Evolutionary conservation across 2,888 invertebrate genomes (phyloP), one percentile per base, ranked within the genome.

Genomic region (Epiblema foenella): DNA sequence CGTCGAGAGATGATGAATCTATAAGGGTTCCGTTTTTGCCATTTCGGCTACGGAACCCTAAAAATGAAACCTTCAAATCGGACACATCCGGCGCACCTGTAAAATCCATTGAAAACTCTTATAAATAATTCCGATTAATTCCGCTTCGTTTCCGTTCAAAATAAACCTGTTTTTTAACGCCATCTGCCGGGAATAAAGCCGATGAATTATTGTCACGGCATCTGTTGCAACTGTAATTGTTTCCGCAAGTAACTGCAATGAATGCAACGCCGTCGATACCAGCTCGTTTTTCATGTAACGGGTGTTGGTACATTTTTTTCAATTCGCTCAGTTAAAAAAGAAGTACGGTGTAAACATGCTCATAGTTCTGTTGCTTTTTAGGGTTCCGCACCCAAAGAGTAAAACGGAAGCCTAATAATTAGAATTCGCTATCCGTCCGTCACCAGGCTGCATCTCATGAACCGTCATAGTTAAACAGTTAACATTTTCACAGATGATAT

Each of bases 221-320:
- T 77, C 74, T 74, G 77, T 65, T 75, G 74, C 73, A 75, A 74
- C 56, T 73, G 76, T 77, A 77, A 78, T 78, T 77, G 77, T 74
- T 77, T 77, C 77, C 75, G 72, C 74, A 76, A 76, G 75, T 73
- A 75, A 75, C 65, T 63, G 68, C 74, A 76, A 76, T 75, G 73
- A 77, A 75, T 75, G 72, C 68, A 73, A 69, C 70, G 68, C 72
- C 72, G 64, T 72, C 69, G 59, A 75, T 70, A 68, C 72, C 17
- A 15, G 8, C 10, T 49, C 62, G 70, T 74, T 71, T 73, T 69
- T 75, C 72, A 69, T 64, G 65, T 11, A 29, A 57, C 64, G 65
- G 68, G 29, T 72, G 63, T 39, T n/a, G 51, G 18, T 63, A 18
- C 24, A 46, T 64, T 65, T 69, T 64, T 60, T 54, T n/a, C 29